phyloP scores from a whole-genome alignment of 2,888 invertebrate genomes.

The Latrodectus hesperus region DNA sequence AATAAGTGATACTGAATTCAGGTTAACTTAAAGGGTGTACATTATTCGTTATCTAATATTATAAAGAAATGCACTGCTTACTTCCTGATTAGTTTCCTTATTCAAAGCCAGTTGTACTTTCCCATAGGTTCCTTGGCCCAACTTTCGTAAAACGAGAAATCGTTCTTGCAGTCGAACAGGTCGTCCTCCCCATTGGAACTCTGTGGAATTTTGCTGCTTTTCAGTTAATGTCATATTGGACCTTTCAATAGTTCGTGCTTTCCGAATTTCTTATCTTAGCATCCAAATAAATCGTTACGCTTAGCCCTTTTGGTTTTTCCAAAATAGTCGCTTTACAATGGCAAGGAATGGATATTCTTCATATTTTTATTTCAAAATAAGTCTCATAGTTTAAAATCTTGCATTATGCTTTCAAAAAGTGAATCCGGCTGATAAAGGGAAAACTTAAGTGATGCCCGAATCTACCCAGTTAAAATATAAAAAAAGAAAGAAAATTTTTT shows the following conservation, averaged over 20 bases:
- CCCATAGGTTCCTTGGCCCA: slow-evolving; percentile 99
- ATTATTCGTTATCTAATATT: not conserved
- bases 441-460: too few species aligned
- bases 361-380: too few species aligned
- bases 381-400: too few species aligned
- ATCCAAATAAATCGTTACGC: not conserved
- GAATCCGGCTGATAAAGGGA: too few species aligned
- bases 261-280: not conserved
- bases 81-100: slow-evolving; percentile 98
- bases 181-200: not conserved
- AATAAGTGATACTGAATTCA: not conserved
- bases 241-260: not conserved
- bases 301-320: not conserved
- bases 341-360: too few species aligned
- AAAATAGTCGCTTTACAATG: too few species aligned
- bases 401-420: too few species aligned
- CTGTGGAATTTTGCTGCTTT: not conserved
- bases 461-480: too few species aligned
- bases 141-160: slow-evolving; percentile 96
- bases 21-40: not conserved
- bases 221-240: not conserved
- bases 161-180: slow-evolving; percentile 76
- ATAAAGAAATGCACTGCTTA: slow-evolving; percentile 72
- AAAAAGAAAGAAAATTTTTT: not conserved
- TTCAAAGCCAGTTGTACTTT: slow-evolving; percentile 99